Conservation (phyloP, 2,797 vertebrate genomes). For the Dendrocincla tyrannina region DNA sequence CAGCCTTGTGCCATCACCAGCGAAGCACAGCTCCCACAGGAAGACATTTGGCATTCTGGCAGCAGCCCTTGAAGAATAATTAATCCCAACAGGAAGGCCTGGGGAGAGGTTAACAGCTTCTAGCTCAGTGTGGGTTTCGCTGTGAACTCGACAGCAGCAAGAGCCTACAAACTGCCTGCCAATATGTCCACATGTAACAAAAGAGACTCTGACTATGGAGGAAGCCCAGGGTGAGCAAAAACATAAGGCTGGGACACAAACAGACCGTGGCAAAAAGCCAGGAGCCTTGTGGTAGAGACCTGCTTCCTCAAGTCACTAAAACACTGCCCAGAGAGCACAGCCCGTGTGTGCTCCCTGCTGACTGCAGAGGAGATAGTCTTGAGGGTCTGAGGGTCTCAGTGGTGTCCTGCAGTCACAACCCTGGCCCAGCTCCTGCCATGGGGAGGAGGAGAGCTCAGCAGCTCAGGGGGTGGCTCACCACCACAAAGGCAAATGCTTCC, state of each 20-base stretch:
- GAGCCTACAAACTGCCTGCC: background rate
- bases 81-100: slow-evolving; percentile 51
- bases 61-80: slow-evolving; percentile 20
- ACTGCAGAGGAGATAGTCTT: background rate
- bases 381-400: background rate
- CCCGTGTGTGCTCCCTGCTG: fast-evolving
- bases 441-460: background rate
- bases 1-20: background rate
- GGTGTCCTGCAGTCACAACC: background rate
- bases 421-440: background rate
- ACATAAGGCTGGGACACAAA: background rate
- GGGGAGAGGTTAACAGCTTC: slow-evolving; percentile 47
- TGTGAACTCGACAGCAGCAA: background rate
- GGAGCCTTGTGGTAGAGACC: background rate
- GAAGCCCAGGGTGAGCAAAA: background rate
- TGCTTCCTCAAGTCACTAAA: background rate
- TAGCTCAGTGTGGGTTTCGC: background rate
- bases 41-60: slow-evolving; percentile 34
- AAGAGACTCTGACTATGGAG: background rate
- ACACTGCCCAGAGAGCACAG: background rate
- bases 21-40: background rate
- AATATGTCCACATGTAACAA: background rate
- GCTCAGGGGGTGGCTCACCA: background rate
- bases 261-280: background rate
- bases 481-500: fast-evolving